Base-by-base conservation (phyloP, 2,113 vertebrate genomes). In the Nesospiza acunhae region DNA sequence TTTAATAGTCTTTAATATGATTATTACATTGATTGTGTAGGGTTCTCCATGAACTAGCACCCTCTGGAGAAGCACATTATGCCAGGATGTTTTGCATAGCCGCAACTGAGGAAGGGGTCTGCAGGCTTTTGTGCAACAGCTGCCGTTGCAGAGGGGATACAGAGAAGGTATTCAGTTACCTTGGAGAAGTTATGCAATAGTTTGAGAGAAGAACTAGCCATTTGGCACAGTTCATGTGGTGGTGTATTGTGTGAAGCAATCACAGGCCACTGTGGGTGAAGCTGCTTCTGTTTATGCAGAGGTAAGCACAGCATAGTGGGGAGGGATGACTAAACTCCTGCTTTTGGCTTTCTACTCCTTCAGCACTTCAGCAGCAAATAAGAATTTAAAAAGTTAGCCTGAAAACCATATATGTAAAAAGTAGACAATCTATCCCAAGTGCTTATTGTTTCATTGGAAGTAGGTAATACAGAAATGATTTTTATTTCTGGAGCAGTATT, bases 141-240 rank as follows among this genome's bases (percentile, higher is more conserved):
- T 97, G 96, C 93, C 94, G 78, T 67, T 96, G 94, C 96, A 93
- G 31, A 92, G 70, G 81, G 53, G 68, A 44, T 94, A 49, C 44
- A 89, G 46, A 79, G 94, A 56, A 97, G 78, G 55, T 69, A 80
- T n/a, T 90, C 58, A 12, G 27, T 96, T 96, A 91, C 89, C 85
- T 92, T 98, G 83, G 73, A 94, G 91, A 72, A 90, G 35, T 70
- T 94, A 84, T 94, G 91, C 80, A 94, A 64, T 97, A 97, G 88
- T 97, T 97, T 39, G 70, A 84, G 75, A 89, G 88, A 93, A 67
- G 69, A 72, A 47, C 3, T 55, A 60, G 41, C 55, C 78, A 66
- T 50, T 91, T 94, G 79, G 47, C 81, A 59, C 92, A 90, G 92
- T 94, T 94, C 87, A 37, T 56, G 84, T 93, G 37, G 84, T 97